These are phyloP conservation scores for Cantharis nigra DNA, from an alignment of 2,888 invertebrate species.

Conservation along the genomic window DNA sequence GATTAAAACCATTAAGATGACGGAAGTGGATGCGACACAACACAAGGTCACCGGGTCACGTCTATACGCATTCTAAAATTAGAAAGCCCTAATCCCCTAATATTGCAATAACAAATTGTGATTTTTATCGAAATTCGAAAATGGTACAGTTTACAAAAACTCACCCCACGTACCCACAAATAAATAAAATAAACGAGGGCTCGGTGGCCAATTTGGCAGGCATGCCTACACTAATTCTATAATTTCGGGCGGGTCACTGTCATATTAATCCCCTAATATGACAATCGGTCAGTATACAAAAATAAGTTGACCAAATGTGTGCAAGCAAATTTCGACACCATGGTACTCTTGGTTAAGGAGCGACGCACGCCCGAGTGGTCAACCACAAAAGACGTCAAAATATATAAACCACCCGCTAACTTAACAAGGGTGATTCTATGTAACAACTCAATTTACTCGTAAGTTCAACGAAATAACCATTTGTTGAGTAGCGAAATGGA, in stretches of 20 bases:
- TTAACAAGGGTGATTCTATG: constrained; percentile 30
- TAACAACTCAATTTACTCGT: constrained; percentile 41
- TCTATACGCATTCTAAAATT: constrained; percentile 34
- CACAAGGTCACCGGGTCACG: constrained; percentile 42
- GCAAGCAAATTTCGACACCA: constrained; percentile 28
- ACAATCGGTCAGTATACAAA: constrained; percentile 14
- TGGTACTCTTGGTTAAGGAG: not conserved
- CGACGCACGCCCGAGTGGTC: constrained; percentile 37
- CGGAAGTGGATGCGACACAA: constrained; percentile 43
- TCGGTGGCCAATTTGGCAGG: constrained; percentile 13
- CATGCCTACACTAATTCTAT: constrained; percentile 32
- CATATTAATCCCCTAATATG: constrained; percentile 33
- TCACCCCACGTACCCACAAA: not conserved
- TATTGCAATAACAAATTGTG: constrained; percentile 7
- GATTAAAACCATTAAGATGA: constrained; percentile 39
- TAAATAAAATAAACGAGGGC: constrained; percentile 9
- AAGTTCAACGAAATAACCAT: not conserved
- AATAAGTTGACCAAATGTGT: constrained; percentile 22
- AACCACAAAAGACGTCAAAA: constrained; percentile 40
- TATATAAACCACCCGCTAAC: constrained; percentile 34
- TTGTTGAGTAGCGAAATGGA: not conserved
- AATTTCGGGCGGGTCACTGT: constrained; percentile 31
- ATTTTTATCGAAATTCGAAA: not conserved
- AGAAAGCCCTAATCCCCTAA: constrained; percentile 10
- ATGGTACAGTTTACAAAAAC: not conserved